A percentile compares a stretch with the other conserved stretches of the same genome.
Evolutionary conservation across 2,797 vertebrate genomes (phyloP).

Genomic region (Neostethus bicornis): DNA sequence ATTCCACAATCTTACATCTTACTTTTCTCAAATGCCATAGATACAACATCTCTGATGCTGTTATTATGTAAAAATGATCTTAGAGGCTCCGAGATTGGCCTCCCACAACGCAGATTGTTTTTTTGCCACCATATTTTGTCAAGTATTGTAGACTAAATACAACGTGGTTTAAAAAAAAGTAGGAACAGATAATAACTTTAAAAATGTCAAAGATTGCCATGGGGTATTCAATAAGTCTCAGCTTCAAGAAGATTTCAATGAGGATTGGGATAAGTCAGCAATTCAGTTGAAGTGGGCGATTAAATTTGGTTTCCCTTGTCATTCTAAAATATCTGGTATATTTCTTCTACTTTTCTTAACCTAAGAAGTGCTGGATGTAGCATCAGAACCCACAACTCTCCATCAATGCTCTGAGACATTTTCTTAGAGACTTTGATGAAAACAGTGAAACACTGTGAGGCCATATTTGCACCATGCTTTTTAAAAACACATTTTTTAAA

Average conservation of each 20-base stretch:
- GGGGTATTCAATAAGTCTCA: too few relatives aligned
- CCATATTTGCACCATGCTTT: conserved; percentile 25
- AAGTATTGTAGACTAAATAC: conserved; percentile 4
- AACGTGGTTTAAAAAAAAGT: neutral
- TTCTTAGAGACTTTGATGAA: conserved; percentile 43
- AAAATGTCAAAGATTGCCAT: too few relatives aligned
- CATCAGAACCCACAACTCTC: conserved; percentile 51
- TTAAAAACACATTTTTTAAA: conserved; percentile 16
- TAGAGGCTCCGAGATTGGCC: neutral
- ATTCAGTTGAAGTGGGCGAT: too few relatives aligned
- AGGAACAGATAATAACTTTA: too few relatives aligned
- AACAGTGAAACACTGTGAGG: conserved; percentile 26
- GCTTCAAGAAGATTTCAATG: too few relatives aligned
- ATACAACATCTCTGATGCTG: conserved; percentile 5
- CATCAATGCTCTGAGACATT: conserved; percentile 39
- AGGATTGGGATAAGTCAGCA: too few relatives aligned
- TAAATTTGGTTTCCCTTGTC: too few relatives aligned
- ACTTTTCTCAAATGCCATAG: neutral
- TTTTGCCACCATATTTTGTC: neutral
- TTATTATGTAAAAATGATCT: neutral
- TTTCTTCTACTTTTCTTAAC: too few relatives aligned
- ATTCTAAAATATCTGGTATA: too few relatives aligned
- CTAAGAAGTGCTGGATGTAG: conserved; percentile 61
- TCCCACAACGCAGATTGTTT: neutral
- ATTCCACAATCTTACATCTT: neutral